Evolutionary conservation across 2,888 invertebrate species (phyloP).

Genomic region (Marronus borbonicus): DNA sequence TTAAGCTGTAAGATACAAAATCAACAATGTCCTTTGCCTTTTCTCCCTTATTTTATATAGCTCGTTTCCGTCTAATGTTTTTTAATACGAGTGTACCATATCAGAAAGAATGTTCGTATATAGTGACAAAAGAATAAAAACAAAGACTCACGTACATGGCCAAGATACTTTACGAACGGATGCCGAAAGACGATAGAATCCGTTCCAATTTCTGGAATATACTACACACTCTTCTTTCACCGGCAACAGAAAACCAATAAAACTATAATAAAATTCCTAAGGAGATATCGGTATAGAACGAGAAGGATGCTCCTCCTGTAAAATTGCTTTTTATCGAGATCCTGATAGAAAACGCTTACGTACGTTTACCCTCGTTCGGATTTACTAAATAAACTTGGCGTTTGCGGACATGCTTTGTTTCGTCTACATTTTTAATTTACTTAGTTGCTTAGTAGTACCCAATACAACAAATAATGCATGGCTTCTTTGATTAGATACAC

Average conservation of each 20-base stretch:
- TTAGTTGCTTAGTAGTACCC: neutral
- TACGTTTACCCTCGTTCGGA: conserved; percentile 2
- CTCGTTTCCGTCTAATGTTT: no score
- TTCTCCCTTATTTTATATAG: no score
- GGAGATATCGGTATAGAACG: conserved; percentile 29
- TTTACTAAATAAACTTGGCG: conserved; percentile 19
- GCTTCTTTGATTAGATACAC: neutral
- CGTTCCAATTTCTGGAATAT: conserved; percentile 38
- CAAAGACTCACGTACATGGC: neutral
- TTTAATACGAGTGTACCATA: no score
- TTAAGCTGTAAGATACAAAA: no score
- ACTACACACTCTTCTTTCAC: conserved; percentile 18
- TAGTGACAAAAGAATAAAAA: neutral
- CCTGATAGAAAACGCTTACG: conserved; percentile 30
- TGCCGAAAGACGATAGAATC: conserved; percentile 24
- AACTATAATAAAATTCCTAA: conserved; percentile 45
- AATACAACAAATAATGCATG: neutral
- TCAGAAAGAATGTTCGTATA: neutral
- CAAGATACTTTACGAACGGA: conserved; percentile 24
- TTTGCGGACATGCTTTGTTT: neutral
- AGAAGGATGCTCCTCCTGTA: conserved; percentile 10
- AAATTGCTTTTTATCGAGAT: conserved; percentile 44
- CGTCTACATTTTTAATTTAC: conserved; percentile 6
- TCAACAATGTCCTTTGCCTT: no score
- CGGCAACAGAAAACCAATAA: conserved; percentile 42